Evolutionary conservation across 1,140 invertebrate species (phyloP), one percentile per base, ranked within the genome.

Genomic region (Drosophila nigrodunni): DNA sequence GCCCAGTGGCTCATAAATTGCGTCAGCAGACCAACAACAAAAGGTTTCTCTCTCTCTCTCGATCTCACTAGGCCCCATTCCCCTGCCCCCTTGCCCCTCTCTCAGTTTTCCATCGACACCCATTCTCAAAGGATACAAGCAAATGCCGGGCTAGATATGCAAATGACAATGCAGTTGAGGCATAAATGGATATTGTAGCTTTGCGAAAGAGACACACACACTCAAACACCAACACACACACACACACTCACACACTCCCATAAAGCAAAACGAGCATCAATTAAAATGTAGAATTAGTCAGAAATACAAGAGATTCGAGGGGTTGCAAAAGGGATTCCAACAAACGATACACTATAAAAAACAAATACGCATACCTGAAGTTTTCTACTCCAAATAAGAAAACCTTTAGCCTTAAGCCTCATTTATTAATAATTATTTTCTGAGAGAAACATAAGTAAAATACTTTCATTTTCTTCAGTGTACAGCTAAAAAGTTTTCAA

Each of bases 141-240:
- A 55, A 74, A 69, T 44, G 41, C 72, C 47, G 49, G 55, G 35
- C 68, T 35, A 49, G 72, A 82, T 87, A 87, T 87, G 82, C 83
- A 87, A 87, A 87, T 87, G 82, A 82, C 82, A 87, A 67, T 82
- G 82, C 82, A 87, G 64, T 66, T 78, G 54, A 15, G 47, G 9
- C 55, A 68, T 39, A 11, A 44, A 35, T 18, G 37, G 49, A 13
- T 47, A 13, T 13, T 65, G 37, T 43, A 58, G 35, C 18, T 55
- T 77, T 7, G 30, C 37, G 11, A 30, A 11, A 21, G 13, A n/a
- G 47, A n/a, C 11, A 52, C n/a, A n/a, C 65, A 59, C 52, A 58
- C 46, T 11, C 68, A 65, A 4, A 30, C 25, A 30, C 18, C 18
- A 21, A 21, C 18, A 0, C 18, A 5, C 3, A 30, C 25, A 30